These are phyloP conservation scores for Aurelia coerulea DNA, from an alignment of 30 jellyfish, hydroid and myxozoan genomes.

Conservation along the genomic window DNA sequence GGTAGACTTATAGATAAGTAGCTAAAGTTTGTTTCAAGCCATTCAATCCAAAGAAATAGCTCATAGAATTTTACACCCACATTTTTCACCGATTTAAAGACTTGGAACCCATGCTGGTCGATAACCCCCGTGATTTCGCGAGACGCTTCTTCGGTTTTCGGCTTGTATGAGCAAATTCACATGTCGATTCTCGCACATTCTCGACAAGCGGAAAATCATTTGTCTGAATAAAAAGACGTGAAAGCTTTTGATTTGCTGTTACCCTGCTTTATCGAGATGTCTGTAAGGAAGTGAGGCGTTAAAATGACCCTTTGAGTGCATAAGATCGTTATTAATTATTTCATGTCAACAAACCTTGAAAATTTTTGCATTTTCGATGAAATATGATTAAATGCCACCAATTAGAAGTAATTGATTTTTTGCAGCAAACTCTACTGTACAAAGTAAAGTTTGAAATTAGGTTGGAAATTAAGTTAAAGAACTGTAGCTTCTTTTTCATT, in stretches of 20 bases:
- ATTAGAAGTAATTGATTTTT: constrained; percentile 27
- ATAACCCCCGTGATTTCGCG: background rate
- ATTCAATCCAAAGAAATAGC: too few species aligned
- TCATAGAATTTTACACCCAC: too few species aligned
- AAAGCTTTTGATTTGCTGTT: constrained; percentile 48
- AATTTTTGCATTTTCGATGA: background rate
- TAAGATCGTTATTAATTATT: constrained; percentile 23
- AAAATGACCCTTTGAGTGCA: constrained; percentile 39
- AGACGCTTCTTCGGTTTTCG: constrained; percentile 2
- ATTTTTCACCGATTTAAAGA: too few species aligned
- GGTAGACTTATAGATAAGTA: too few species aligned
- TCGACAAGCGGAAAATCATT: constrained; percentile 23
- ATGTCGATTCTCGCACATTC: constrained; percentile 4
- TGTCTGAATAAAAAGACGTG: constrained; percentile 24
- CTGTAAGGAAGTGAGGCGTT: constrained; percentile 55
- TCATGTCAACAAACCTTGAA: constrained; percentile 20
- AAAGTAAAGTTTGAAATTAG: constrained; percentile 17
- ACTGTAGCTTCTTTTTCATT: constrained; percentile 16
- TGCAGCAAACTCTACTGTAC: background rate
- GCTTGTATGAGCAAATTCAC: constrained; percentile 5
- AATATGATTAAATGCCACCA: constrained; percentile 56
- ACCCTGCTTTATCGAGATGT: constrained; percentile 20
- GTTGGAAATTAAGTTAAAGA: constrained; percentile 28
- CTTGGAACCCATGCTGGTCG: too few species aligned
- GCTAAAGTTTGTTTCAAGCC: too few species aligned